Evolutionary conservation across 1,140 invertebrate genomes (phyloP).

Genomic region (Mya arenaria): DNA sequence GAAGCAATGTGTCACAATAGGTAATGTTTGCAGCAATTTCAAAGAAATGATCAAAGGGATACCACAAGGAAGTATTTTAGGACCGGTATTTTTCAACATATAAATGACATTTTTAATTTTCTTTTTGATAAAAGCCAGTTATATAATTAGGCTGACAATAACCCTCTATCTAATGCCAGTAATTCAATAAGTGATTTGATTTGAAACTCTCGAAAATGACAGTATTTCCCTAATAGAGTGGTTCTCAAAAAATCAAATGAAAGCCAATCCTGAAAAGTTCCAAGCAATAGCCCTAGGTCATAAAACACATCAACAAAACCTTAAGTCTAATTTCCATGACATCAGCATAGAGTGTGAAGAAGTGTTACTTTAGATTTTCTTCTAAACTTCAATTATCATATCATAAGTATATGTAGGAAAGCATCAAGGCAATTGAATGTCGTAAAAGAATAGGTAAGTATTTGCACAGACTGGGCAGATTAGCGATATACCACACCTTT

Average conservation of each 20-base stretch:
- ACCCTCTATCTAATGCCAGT: neutral
- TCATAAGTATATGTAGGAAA: neutral
- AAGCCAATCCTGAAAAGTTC: neutral
- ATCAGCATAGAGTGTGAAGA: conserved; percentile 19
- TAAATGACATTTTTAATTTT: too few relatives aligned
- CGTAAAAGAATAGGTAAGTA: neutral
- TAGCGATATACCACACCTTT: neutral
- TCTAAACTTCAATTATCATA: neutral
- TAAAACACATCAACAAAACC: too few relatives aligned
- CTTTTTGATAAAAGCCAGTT: too few relatives aligned
- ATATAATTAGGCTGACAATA: neutral
- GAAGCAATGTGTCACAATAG: neutral
- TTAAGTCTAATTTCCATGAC: neutral
- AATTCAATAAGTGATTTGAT: neutral
- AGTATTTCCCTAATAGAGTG: neutral
- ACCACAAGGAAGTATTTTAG: too few relatives aligned
- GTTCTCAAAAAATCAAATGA: neutral
- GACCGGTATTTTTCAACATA: too few relatives aligned
- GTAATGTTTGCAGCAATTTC: neutral
- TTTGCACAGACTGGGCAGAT: neutral
- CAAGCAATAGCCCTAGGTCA: neutral
- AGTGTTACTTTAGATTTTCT: neutral
- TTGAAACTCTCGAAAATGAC: neutral
- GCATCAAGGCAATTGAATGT: neutral
- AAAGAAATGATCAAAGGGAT: neutral